Base-by-base conservation (phyloP, 2,888 invertebrate genomes). In the Scaptomyza caliginosa region DNA sequence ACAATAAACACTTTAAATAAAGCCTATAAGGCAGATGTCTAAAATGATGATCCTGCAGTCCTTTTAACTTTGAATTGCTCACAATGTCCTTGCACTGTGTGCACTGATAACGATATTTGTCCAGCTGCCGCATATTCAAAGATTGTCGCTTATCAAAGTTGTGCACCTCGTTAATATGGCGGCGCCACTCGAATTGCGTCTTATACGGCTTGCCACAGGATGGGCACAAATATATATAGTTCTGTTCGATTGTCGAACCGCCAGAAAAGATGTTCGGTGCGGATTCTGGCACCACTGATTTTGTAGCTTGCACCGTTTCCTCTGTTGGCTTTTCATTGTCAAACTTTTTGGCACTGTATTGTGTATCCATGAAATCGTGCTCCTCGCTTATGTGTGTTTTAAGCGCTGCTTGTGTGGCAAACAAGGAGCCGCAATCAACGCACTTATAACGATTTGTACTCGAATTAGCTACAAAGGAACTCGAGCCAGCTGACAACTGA, bases 41-140 rank as follows among this genome's bases (percentile, higher is more conserved):
- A 49, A 89, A 89, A 36, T 89, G 90, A 63, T 89, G 89, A 74
- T 89, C 89, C 67, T 89, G 89, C n/a, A 89, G 50, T 0, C 89
- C 90, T 54, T 89, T 89, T 10, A 89, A 52, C 54, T 89, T 89
- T 0, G 89, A 79, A 30, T 88, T 88, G 32, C 81, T 81, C 8
- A 89, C 89, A 34, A 88, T 70, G 46, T 89, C 89, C 56, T 82
- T 86, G 63, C 89, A 89, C 23, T 74, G 74, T 2, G 71, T 83
- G 42, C 89, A 89, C 57, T 89, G 88, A 51, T 85, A 89, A 32
- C 89, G 88, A 52, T 84, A 88, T 57, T 89, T 90, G 55, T 90
- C 90, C 46, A 89, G 13, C 48, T 82, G 85, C 0, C 84, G 77
- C 73, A 89, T 90, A 42, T 86, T 89, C 16, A 89, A 70, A 46